These are phyloP conservation scores for Columba janthina DNA, from an alignment of 2,113 vertebrate genomes.

Conservation along the genomic window DNA sequence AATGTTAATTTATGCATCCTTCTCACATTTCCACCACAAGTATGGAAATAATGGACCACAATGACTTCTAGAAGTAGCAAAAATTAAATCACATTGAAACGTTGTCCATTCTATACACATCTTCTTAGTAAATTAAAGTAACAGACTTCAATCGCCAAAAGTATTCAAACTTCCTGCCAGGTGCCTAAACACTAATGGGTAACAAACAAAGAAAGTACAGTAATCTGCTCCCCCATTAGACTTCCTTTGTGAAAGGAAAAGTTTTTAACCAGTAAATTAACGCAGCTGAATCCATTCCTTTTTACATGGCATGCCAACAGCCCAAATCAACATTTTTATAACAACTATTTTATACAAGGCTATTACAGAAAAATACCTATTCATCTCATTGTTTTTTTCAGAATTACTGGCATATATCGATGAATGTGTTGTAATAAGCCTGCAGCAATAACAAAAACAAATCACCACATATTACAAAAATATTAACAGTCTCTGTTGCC, in stretches of 20 bases:
- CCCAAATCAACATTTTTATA: not conserved
- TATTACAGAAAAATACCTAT: not conserved
- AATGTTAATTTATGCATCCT: not conserved
- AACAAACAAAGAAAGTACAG: constrained; percentile 69
- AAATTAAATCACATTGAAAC: not conserved
- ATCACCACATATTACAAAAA: not conserved
- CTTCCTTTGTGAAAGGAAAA: constrained; percentile 67
- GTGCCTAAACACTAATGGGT: constrained; percentile 73
- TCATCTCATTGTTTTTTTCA: not conserved
- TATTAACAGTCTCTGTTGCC: not conserved
- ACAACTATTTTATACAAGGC: not conserved
- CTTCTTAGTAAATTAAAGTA: constrained; percentile 32
- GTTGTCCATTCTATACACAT: not conserved
- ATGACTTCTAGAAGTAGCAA: not conserved
- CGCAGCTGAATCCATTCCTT: not conserved
- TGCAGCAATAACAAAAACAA: not conserved
- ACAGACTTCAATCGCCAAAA: constrained; percentile 68
- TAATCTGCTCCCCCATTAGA: constrained; percentile 41
- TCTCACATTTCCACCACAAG: not conserved
- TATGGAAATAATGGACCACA: not conserved
- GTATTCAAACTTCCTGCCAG: constrained; percentile 77
- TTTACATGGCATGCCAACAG: not conserved
- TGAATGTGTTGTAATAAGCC: not conserved
- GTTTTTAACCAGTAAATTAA: constrained; percentile 47
- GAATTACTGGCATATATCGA: not conserved